A percentile compares a stretch with the other conserved stretches of the same genome.
Conservation (phyloP, 1,140 invertebrate genomes). For the Globodera rostochiensis region DNA sequence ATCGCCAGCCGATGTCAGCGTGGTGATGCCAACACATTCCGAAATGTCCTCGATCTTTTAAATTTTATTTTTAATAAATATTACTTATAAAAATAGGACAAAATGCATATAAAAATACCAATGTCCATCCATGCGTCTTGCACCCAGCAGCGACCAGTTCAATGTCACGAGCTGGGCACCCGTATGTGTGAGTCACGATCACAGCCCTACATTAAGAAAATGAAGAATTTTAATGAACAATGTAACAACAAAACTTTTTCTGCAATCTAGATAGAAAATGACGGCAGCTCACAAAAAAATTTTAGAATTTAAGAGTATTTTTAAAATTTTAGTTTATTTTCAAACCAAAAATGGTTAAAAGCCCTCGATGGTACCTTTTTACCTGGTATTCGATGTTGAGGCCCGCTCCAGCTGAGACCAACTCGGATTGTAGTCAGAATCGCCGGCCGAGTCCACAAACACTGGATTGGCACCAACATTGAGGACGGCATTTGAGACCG, state of each 20-base stretch:
- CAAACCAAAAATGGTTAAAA: too few relatives aligned
- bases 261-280: too few relatives aligned
- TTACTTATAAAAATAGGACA: too few relatives aligned
- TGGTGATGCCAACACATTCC: conserved; percentile 1
- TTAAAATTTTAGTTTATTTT: too few relatives aligned
- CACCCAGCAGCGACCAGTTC: neutral
- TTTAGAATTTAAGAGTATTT: too few relatives aligned
- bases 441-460: conserved; percentile 9
- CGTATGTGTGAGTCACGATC: neutral
- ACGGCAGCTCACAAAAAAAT: too few relatives aligned
- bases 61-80: neutral
- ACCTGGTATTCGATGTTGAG: neutral
- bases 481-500: conserved; percentile 14
- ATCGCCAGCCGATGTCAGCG: neutral
- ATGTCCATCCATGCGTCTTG: neutral
- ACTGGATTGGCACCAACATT: conserved; percentile 27
- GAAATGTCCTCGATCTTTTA: neutral
- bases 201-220: neutral
- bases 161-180: neutral
- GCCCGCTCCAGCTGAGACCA: neutral
- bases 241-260: too few relatives aligned
- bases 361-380: too few relatives aligned
- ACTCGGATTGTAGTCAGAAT: neutral
- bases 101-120: neutral
- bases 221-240: too few relatives aligned